A percentile compares a stretch with the other conserved stretches of the same genome.
Evolutionary conservation across 2,888 invertebrate species (phyloP).

Genomic region (Spisula solida): DNA sequence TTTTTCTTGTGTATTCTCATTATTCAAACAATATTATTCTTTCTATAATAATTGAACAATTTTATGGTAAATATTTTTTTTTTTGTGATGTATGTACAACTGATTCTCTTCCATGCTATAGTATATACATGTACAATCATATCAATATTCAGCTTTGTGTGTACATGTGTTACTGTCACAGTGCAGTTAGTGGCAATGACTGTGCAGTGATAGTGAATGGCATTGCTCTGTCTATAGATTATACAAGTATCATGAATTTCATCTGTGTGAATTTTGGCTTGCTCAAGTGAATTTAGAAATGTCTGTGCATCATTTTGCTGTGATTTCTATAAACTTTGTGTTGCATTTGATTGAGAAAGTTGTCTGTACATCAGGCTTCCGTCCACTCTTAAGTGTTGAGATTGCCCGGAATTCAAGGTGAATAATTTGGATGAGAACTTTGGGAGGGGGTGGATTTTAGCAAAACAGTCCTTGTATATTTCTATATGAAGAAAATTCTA

Average conservation of each 20-base stretch:
- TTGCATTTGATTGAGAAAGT: background rate
- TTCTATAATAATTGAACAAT: too few relatives aligned
- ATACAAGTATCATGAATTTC: too few relatives aligned
- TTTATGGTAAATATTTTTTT: too few relatives aligned
- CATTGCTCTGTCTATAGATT: too few relatives aligned
- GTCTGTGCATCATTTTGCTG: background rate
- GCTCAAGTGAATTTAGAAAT: constrained; percentile 5
- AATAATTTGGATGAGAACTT: background rate
- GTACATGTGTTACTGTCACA: background rate
- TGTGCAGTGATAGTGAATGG: too few relatives aligned
- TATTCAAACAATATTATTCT: too few relatives aligned
- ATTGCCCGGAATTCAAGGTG: background rate
- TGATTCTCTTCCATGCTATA: background rate
- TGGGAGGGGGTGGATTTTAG: background rate
- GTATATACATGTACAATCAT: background rate
- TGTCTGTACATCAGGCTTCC: background rate
- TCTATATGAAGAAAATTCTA: too few relatives aligned
- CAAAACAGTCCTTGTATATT: too few relatives aligned
- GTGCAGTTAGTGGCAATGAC: background rate
- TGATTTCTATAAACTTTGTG: background rate
- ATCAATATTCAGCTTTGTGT: background rate
- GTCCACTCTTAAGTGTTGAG: background rate
- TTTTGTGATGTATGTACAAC: too few relatives aligned
- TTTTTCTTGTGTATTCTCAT: too few relatives aligned
- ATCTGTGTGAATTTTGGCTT: background rate